Conservation (phyloP, 2,797 vertebrate species). For the Gymnothorax javanicus region DNA sequence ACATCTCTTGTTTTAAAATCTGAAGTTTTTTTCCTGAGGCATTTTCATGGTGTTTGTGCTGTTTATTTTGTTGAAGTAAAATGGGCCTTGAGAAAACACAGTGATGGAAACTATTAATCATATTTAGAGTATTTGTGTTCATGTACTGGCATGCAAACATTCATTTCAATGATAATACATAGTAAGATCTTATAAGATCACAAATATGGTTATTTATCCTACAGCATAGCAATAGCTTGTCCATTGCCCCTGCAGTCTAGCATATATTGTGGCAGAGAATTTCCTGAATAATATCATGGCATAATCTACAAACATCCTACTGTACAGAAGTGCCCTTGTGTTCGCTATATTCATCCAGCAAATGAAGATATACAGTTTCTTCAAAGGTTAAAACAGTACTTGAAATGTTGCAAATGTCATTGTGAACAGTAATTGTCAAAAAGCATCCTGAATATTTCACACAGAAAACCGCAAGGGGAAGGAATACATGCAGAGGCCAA, state of each 20-base stretch:
- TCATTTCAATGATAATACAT: neutral
- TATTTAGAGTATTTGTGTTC: neutral
- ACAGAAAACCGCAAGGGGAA: neutral
- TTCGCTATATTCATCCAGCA: neutral
- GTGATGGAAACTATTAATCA: neutral
- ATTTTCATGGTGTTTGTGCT: neutral
- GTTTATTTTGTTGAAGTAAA: neutral
- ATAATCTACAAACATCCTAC: neutral
- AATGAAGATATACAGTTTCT: neutral
- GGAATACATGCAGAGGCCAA: neutral
- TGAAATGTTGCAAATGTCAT: neutral
- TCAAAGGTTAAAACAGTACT: neutral
- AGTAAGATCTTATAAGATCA: neutral
- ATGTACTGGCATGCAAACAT: neutral
- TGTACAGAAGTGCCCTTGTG: neutral
- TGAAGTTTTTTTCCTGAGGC: neutral
- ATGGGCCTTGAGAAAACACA: neutral
- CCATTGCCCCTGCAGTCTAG: neutral
- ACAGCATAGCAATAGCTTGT: neutral
- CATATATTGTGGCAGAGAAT: neutral
- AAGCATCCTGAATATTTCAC: conserved; percentile 18
- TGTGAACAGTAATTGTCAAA: neutral
- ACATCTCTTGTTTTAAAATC: neutral
- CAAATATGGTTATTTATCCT: neutral
- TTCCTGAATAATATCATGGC: neutral